Base-by-base conservation (phyloP, 2,888 invertebrate genomes). In the Flabesymbios commensalis region DNA sequence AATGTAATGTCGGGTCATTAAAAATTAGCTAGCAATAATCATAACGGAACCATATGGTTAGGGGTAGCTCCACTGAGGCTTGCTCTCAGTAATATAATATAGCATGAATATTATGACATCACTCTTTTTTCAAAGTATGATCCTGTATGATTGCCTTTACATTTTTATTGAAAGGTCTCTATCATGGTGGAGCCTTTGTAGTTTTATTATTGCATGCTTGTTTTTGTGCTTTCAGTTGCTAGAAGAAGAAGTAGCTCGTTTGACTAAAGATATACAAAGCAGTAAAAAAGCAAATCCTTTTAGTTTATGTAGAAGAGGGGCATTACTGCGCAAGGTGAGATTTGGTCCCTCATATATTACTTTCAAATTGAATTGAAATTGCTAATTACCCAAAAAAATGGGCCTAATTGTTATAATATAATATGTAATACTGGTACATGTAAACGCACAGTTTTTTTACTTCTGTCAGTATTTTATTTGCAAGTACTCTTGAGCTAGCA, bases 261-360 rank as follows among this genome's bases (percentile, higher is more conserved):
- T 82, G 54, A 76, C 73, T 17, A 58, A 68, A 26, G 64, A 65
- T 4, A 78, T 80, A 53, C 69, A 75, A 22, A 61, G 51, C 19
- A 48, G 64, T n/a, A 58, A 64, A 2, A 70, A 71, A 57, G 76
- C 77, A n/a, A 72, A 71, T 58, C 75, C 79, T 2, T 81, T 78
- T 74, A 75, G 79, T 56, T 70, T 72, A 28, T 79, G 78, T 58
- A 61, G 82, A 17, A 68, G 81, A 59, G 82, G 82, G 24, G 82
- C 79, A 17, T 63, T 82, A 2, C 74, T 73, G 43, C 70, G 81
- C 48, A 81, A 80, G 75, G 79, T 79, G 45, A 31, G 67, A 47
- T 7, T 51, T 29, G 36, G 24, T 14, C 17, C 10, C 39, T 39
- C 17, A 39, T 17, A 39, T 43, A 43, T 43, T 26, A 24, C 24